Percentiles rank a stretch among this genome's conserved stretches.
phyloP scores from a whole-genome alignment of 1,140 invertebrate species.

The Saccostrea echinata region DNA sequence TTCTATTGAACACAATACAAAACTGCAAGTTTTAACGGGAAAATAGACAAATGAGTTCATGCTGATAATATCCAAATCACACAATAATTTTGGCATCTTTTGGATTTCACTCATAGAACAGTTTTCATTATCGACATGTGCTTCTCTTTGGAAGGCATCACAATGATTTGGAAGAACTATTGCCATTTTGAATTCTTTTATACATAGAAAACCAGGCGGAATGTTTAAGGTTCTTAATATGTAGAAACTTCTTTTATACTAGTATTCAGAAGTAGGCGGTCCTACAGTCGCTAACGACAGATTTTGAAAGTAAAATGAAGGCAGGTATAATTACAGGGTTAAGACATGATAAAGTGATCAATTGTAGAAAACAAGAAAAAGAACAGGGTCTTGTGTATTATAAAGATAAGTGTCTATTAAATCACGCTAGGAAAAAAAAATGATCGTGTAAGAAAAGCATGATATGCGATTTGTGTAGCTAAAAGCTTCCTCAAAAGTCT shows the following conservation, averaged over 20 bases:
- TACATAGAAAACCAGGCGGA: background rate
- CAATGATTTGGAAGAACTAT: background rate
- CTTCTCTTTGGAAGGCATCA: background rate
- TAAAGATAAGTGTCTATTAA: background rate
- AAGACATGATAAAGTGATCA: background rate
- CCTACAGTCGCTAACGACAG: background rate
- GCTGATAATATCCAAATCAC: background rate
- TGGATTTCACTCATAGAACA: background rate
- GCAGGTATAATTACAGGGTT: background rate
- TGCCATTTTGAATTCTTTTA: background rate
- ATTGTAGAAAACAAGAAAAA: background rate
- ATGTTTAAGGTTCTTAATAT: background rate
- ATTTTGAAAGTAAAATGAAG: background rate
- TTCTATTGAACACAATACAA: no score
- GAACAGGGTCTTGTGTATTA: background rate
- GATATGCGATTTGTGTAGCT: background rate
- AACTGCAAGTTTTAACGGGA: no score
- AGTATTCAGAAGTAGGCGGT: background rate
- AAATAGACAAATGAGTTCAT: background rate
- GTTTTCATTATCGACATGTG: background rate
- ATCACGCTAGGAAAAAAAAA: background rate
- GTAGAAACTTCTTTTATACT: conserved; percentile 8
- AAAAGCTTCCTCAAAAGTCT: background rate
- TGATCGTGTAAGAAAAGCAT: background rate
- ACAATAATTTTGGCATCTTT: background rate